Evolutionary conservation across 2,113 vertebrate genomes (phyloP), one percentile per base, ranked within the genome.

Genomic region (Collichthys lucidus): DNA sequence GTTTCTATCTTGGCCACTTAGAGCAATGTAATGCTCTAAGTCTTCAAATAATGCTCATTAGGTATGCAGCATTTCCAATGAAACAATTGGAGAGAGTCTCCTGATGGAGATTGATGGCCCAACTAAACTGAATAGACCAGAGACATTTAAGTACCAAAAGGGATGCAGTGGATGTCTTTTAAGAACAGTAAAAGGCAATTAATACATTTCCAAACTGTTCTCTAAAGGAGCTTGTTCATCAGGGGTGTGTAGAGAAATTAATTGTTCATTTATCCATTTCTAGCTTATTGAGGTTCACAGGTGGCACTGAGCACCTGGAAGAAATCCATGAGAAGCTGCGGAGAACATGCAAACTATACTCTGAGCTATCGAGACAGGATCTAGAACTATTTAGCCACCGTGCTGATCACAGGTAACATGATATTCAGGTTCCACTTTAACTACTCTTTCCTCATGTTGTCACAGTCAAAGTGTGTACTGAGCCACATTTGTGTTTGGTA

Each of bases 1-100:
- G 90, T 92, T 93, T 91, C 87, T 88, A 89, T 90, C 80, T 81
- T 57, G 57, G 67, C 82, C 91, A 90, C 89, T 92, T 91, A 91
- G 73, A 86, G 72, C 71, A 55, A 86, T 75, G 83, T 84, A 85
- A 90, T 67, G 85, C 84, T 89, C 68, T 82, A 89, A 29, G 80
- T 90, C 84, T 87, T 90, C 60, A 83, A 91, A 89, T 90, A 88
- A 89, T 79, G 67, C 46, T 81, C 83, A 90, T 94, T 92, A 92
- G 67, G 63, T 84, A 90, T 83, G 89, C 78, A 86, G 80, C 79
- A 85, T 91, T 90, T 91, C 86, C 86, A 90, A 67, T 84, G 83
- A 89, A 93, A 88, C 80, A 65, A 87, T 83, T 82, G 72, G 78
- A 84, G 86, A 83, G 77, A 73, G 78, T 61, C 44, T 76, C 75